Conservation (phyloP, 30 jellyfish, hydroid and myxozoan genomes). For the Phacellophora camtschatica region DNA sequence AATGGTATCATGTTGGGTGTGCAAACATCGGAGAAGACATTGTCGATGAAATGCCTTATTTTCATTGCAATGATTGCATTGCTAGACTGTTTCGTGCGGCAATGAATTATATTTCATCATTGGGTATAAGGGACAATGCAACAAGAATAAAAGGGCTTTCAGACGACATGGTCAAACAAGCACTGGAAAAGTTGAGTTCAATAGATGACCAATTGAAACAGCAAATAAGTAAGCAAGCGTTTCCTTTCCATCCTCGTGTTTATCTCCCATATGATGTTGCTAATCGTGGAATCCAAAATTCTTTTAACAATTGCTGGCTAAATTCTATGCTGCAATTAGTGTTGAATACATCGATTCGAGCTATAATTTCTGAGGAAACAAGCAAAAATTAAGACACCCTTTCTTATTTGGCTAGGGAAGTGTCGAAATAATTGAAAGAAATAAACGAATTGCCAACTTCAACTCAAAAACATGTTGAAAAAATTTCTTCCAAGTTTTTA, state of each 20-base stretch:
- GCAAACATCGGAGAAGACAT: not conserved
- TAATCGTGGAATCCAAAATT: not conserved
- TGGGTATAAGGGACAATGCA: not conserved
- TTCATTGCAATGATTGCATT: not conserved
- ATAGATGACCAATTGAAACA: not conserved
- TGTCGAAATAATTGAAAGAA: not conserved
- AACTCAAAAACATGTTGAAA: not conserved
- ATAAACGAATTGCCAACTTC: not conserved
- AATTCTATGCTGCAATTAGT: not conserved
- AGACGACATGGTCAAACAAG: not conserved
- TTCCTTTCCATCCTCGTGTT: not conserved
- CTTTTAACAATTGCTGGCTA: slow-evolving; percentile 23
- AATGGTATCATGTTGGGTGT: not conserved
- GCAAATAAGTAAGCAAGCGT: not conserved
- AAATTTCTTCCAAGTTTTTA: not conserved
- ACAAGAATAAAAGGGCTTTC: not conserved
- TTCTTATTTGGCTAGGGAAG: no score
- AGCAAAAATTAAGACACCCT: no score
- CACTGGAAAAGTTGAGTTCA: not conserved
- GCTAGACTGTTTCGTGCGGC: not conserved
- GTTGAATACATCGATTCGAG: not conserved
- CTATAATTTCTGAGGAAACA: no score
- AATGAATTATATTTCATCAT: not conserved
- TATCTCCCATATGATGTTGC: not conserved
- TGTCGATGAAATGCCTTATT: not conserved